Evolutionary conservation across 2,888 invertebrate genomes (phyloP).

Genomic region (Arge pagana): DNA sequence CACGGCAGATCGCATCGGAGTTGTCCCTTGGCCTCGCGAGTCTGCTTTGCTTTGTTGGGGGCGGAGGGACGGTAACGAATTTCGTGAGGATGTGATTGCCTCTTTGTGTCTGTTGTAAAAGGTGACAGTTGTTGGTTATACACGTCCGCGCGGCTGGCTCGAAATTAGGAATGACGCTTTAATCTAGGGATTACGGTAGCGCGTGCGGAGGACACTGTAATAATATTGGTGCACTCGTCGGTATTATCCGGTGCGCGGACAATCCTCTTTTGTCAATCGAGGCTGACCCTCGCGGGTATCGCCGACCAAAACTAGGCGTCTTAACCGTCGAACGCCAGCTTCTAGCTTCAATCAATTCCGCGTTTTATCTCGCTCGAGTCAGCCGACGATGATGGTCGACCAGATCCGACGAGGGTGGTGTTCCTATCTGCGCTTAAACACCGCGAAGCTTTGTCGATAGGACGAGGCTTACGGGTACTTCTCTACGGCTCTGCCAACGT

Average conservation of each 20-base stretch:
- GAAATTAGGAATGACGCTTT: slow-evolving; percentile 5
- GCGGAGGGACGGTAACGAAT: too few species aligned
- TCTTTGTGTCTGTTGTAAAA: neutral
- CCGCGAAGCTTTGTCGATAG: too few species aligned
- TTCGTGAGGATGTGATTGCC: neutral
- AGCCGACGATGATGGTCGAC: neutral
- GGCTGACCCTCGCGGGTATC: slow-evolving; percentile 12
- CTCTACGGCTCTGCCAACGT: neutral
- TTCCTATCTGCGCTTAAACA: too few species aligned
- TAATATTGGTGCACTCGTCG: slow-evolving; percentile 7
- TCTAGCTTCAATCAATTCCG: slow-evolving; percentile 7
- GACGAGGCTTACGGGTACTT: too few species aligned
- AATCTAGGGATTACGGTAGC: slow-evolving; percentile 14
- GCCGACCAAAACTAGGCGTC: slow-evolving; percentile 4
- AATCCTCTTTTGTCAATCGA: slow-evolving; percentile 4
- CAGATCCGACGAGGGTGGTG: neutral
- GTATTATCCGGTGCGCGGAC: slow-evolving; percentile 3
- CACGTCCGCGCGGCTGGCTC: neutral
- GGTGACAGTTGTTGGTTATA: neutral
- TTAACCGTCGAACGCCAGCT: slow-evolving; percentile 4
- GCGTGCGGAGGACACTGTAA: slow-evolving; percentile 6
- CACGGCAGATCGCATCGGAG: too few species aligned
- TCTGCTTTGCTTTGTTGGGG: too few species aligned
- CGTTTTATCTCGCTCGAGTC: slow-evolving; percentile 3
- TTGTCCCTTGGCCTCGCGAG: too few species aligned